phyloP scores from a whole-genome alignment of 2,888 invertebrate species.

The Litoditis marina region DNA sequence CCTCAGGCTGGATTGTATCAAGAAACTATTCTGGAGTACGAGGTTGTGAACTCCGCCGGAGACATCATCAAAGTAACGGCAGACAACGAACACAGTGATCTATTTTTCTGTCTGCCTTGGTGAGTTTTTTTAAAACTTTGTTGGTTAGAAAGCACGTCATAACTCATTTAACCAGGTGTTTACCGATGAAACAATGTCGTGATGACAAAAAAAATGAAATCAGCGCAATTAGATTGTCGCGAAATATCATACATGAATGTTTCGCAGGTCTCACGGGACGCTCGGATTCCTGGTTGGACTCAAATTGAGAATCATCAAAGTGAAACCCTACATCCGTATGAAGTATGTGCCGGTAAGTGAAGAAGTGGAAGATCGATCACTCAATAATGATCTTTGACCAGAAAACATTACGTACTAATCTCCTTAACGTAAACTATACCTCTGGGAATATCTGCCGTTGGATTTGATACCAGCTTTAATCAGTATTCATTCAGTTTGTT shows the following conservation, averaged over 20 bases:
- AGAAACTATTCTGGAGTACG: slow-evolving; percentile 71
- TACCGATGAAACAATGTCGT: too few species aligned
- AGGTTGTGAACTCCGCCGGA: slow-evolving; percentile 71
- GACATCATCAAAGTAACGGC: slow-evolving; percentile 64
- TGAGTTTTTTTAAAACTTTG: slow-evolving; percentile 57
- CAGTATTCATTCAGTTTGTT: too few species aligned
- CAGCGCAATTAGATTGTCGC: too few species aligned
- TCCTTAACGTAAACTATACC: too few species aligned
- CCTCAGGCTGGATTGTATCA: slow-evolving; percentile 70
- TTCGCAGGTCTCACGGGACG: slow-evolving; percentile 69
- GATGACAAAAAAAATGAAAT: too few species aligned
- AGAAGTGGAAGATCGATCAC: not conserved
- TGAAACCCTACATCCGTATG: slow-evolving; percentile 71
- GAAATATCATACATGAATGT: slow-evolving; percentile 6
- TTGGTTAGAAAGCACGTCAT: not conserved
- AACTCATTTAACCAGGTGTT: too few species aligned
- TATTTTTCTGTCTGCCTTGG: slow-evolving; percentile 71
- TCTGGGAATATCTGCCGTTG: too few species aligned
- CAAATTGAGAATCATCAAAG: slow-evolving; percentile 70
- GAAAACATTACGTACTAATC: too few species aligned
- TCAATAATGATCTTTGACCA: too few species aligned
- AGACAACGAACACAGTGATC: slow-evolving; percentile 68
- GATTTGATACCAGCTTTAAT: too few species aligned
- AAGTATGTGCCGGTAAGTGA: slow-evolving; percentile 68
- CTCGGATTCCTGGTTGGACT: slow-evolving; percentile 71